Evolutionary conservation across 2,113 vertebrate genomes (phyloP), one percentile per base, ranked within the genome.

Genomic region (Rhinogobius similis): DNA sequence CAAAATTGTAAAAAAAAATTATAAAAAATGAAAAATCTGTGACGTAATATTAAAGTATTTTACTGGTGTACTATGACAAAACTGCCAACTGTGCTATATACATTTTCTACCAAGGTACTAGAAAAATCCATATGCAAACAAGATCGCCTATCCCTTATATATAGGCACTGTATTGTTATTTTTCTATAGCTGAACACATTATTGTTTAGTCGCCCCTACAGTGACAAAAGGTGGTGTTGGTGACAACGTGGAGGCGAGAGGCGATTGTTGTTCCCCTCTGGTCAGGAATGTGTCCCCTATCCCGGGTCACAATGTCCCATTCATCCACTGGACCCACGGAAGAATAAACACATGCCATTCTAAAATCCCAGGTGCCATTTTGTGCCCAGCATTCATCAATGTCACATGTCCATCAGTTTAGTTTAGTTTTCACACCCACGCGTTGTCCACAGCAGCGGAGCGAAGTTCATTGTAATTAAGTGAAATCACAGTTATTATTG

Each of bases 281-380:
- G 59, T 66, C 18, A 75, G 84, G 88, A 89, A 89, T 91, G 88
- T 77, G 85, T 82, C 83, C 73, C 76, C 76, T 84, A 65, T 62
- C 75, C 48, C 74, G 53, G 50, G 77, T 85, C 86, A 89, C 77
- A 90, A 78, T 63, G 79, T 68, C 59, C 58, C 14, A 77, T 87
- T 89, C 79, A 83, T 26, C 27, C 39, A 23, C 1, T 50, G 59
- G 53, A 73, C 83, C 78, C 1, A 7, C n/a, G 55, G 46, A 23
- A 38, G 29, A 38, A 56, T 72, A 79, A 75, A 81, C 64, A 67
- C 76, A 79, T 52, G 46, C 76, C 86, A 75, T 73, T 83, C 78
- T 82, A 53, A 85, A 75, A 84, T 81, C 79, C 79, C 83, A 79
- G 82, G 82, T 90, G 86, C 87, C 39, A 16, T 77, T 82, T 85